These are phyloP conservation scores for Ophion slaviceki DNA, from an alignment of 2,888 invertebrate genomes.

Conservation along the genomic window DNA sequence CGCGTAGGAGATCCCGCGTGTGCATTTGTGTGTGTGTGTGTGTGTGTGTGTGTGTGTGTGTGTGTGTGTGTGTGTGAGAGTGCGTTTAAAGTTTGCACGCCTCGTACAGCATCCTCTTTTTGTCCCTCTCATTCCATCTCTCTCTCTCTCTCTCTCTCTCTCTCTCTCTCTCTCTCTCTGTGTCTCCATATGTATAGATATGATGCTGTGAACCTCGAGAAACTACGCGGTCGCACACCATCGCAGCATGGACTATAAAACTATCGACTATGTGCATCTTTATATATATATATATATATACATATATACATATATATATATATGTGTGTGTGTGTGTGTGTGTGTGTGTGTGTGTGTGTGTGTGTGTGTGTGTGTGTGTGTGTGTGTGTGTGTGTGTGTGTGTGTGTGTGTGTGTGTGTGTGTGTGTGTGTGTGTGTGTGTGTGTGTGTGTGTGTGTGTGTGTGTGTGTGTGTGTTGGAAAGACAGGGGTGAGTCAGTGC, in stretches of 20 bases:
- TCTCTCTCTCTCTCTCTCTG: not conserved
- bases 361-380: not conserved
- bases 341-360: not conserved
- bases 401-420: not conserved
- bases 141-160: conserved; percentile 12
- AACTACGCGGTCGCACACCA: conserved; percentile 43
- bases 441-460: too few relatives aligned
- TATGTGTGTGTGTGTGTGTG: too few relatives aligned
- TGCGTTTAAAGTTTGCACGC: conserved; percentile 61
- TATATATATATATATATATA: not conserved
- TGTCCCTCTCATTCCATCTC: conserved; percentile 32
- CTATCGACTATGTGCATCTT: conserved; percentile 25
- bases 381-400: not conserved
- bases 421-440: too few relatives aligned
- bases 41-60: conserved; percentile 44
- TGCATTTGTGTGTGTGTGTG: not conserved
- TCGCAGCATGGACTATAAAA: conserved; percentile 42
- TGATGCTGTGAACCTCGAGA: conserved; percentile 13
- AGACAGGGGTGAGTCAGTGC: conserved; percentile 31
- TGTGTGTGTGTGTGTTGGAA: not conserved
- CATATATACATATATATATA: not conserved
- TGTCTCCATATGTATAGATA: conserved; percentile 9
- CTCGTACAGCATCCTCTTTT: conserved; percentile 28
- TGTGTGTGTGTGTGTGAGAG: conserved; percentile 18
- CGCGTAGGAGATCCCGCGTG: not conserved